Conservation (phyloP, 2,113 vertebrate genomes). For the Chiloscyllium plagiosum region DNA sequence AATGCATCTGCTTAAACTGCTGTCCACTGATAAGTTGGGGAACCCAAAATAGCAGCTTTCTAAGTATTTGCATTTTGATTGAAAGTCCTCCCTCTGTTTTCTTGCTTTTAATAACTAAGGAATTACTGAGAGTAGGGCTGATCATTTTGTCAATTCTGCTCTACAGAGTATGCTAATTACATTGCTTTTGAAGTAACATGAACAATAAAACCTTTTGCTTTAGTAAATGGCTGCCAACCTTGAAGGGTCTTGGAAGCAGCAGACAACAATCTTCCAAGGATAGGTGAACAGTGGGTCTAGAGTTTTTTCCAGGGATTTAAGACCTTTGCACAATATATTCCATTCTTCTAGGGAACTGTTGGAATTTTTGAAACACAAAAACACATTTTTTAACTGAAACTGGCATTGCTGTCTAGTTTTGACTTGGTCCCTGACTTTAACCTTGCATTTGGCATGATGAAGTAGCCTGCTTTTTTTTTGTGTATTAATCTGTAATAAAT, state of each 20-base stretch:
- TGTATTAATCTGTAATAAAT: not conserved
- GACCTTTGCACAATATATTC: not conserved
- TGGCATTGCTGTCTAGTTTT: not conserved
- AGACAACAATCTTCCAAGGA: not conserved
- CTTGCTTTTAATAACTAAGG: not conserved
- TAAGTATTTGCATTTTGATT: not conserved
- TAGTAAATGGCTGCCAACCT: not conserved
- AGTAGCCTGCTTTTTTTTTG: not conserved
- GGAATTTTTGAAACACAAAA: not conserved
- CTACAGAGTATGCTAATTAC: not conserved
- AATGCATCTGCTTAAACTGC: not conserved
- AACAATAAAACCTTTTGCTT: not conserved
- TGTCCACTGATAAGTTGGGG: not conserved
- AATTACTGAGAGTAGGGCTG: not conserved
- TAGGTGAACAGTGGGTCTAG: not conserved
- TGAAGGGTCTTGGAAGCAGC: not conserved
- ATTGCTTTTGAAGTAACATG: not conserved
- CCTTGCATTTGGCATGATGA: not conserved
- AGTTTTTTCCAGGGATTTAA: not conserved
- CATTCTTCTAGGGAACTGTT: not conserved
- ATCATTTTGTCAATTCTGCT: not conserved
- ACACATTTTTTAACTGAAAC: not conserved
- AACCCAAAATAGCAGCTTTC: not conserved
- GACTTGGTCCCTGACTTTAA: not conserved
- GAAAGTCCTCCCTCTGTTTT: not conserved